Percentiles rank a stretch among this genome's conserved stretches.
These are phyloP conservation scores for Erpobdella octoculata DNA, from an alignment of 2,888 invertebrate genomes.

Conservation along the genomic window DNA sequence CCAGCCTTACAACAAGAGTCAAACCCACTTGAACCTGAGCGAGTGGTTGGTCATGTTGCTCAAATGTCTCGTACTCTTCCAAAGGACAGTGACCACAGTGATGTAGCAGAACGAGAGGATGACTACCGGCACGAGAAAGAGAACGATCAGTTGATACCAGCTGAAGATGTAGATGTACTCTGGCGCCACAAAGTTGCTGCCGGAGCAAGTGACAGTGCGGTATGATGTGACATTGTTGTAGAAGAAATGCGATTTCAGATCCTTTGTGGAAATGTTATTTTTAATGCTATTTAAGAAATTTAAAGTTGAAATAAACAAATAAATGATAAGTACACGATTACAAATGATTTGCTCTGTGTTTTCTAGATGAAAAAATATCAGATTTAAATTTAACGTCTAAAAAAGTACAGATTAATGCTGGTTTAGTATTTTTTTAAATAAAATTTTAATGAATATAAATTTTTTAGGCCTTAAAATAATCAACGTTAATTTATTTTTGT, in stretches of 20 bases:
- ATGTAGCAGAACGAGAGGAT: slow-evolving; percentile 52
- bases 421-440: too few relatives aligned
- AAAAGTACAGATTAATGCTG: too few relatives aligned
- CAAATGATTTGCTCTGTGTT: too few relatives aligned
- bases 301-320: too few relatives aligned
- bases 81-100: slow-evolving; percentile 51
- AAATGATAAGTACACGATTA: too few relatives aligned
- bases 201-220: slow-evolving; percentile 16
- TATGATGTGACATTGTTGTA: slow-evolving; percentile 28
- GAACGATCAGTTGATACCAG: slow-evolving; percentile 50
- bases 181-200: slow-evolving; percentile 10
- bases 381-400: too few relatives aligned
- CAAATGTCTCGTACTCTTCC: slow-evolving; percentile 51
- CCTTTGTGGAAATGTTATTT: too few relatives aligned
- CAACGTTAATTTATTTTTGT: too few relatives aligned
- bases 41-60: slow-evolving; percentile 44
- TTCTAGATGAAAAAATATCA: too few relatives aligned
- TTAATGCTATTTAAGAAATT: too few relatives aligned
- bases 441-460: too few relatives aligned
- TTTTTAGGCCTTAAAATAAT: too few relatives aligned
- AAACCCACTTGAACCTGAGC: background rate
- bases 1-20: background rate
- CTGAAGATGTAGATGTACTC: slow-evolving; percentile 41
- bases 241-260: slow-evolving; percentile 15
- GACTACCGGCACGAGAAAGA: slow-evolving; percentile 51